Conservation (phyloP, 2,888 invertebrate genomes). For the Alloscopus bannaensis region DNA sequence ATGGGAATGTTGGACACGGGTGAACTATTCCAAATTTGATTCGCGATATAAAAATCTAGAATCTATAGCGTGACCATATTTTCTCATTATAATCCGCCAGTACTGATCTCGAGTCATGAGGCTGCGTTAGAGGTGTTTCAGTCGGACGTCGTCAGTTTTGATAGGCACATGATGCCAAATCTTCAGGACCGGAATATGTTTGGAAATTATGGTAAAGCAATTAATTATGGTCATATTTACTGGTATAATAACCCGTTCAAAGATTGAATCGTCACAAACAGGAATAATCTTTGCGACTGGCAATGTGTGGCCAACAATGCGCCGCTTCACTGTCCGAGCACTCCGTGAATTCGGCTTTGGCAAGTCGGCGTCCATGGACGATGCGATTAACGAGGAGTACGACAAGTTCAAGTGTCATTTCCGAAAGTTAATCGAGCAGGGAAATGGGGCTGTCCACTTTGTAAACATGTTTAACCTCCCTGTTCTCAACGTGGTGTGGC, state of each 20-base stretch:
- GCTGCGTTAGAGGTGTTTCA: too few relatives aligned
- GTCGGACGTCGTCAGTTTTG: neutral
- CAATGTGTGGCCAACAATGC: neutral
- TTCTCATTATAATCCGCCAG: too few relatives aligned
- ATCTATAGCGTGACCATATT: too few relatives aligned
- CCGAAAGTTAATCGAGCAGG: neutral
- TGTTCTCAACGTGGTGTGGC: constrained; percentile 39
- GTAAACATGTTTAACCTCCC: constrained; percentile 25
- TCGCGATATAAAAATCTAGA: too few relatives aligned
- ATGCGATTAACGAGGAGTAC: constrained; percentile 43
- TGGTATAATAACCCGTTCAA: too few relatives aligned
- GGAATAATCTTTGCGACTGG: constrained; percentile 25
- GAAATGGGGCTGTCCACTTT: neutral
- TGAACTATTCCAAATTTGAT: neutral
- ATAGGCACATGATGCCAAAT: neutral
- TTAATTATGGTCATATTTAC: neutral
- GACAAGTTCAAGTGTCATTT: constrained; percentile 12
- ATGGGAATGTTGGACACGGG: neutral
- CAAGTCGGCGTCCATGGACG: constrained; percentile 38
- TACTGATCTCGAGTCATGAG: too few relatives aligned
- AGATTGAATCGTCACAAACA: too few relatives aligned
- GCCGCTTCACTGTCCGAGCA: constrained; percentile 28
- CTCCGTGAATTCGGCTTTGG: constrained; percentile 51
- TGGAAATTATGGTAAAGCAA: neutral
- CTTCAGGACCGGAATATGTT: neutral